A percentile compares a stretch with the other conserved stretches of the same genome.
These are phyloP conservation scores for Drosophila kanapiae DNA, from an alignment of 1,140 invertebrate species.

Conservation along the genomic window DNA sequence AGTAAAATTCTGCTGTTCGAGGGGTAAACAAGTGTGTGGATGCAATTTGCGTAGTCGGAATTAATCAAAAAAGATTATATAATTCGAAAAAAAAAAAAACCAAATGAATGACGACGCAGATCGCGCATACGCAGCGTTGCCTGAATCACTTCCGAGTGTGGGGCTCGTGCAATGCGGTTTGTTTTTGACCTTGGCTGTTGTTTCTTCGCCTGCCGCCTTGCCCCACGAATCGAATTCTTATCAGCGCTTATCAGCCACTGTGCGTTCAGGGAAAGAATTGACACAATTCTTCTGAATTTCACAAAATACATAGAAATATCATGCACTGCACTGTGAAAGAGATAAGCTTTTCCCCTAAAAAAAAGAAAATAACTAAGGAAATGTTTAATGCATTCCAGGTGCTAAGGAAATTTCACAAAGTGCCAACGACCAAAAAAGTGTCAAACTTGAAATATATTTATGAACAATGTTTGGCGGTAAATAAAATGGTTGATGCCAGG, in stretches of 20 bases:
- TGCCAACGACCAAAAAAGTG: conserved; percentile 6
- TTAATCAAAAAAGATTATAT: conserved; percentile 50
- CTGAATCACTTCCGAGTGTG: conserved; percentile 36
- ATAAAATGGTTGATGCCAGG: conserved; percentile 34
- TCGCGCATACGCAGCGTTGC: conserved; percentile 34
- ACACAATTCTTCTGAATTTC: conserved; percentile 49
- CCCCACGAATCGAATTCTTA: conserved; percentile 25
- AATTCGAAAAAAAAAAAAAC: conserved; percentile 12
- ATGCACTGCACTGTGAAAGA: conserved; percentile 4
- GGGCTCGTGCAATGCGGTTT: conserved; percentile 34
- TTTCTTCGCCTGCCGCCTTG: not conserved
- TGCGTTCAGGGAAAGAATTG: conserved; percentile 17
- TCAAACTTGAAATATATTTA: conserved; percentile 57
- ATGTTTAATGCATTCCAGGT: conserved; percentile 41
- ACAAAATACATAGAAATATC: conserved; percentile 3
- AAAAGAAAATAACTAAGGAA: not conserved
- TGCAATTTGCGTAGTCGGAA: conserved; percentile 54
- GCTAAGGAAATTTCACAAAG: conserved; percentile 29
- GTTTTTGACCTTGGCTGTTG: conserved; percentile 39
- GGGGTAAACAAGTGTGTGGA: conserved; percentile 40
- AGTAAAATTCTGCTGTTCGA: conserved; percentile 21
- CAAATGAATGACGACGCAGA: conserved; percentile 38
- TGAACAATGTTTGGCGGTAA: conserved; percentile 41
- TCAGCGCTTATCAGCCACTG: conserved; percentile 39
- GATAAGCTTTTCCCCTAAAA: conserved; percentile 17